phyloP scores from a whole-genome alignment of 2,888 invertebrate species.

The Machimus rusticus region DNA sequence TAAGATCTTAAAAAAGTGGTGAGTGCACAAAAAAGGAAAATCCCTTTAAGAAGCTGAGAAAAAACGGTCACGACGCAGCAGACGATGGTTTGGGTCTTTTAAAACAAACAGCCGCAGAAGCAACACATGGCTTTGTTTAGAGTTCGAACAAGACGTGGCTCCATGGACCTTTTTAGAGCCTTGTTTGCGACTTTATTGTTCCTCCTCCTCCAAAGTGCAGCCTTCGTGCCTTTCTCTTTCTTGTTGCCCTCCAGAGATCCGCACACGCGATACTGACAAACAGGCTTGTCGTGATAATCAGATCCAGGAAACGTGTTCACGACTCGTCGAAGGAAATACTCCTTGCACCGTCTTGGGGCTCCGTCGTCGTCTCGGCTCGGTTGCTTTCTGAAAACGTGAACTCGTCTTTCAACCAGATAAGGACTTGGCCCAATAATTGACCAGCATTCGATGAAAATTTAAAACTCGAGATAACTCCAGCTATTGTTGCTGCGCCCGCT shows the following conservation, averaged over 20 bases:
- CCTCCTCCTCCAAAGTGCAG: constrained; percentile 1
- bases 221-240: constrained; percentile 13
- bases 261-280: constrained; percentile 18
- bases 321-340: constrained; percentile 10
- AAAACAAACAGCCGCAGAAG: constrained; percentile 34
- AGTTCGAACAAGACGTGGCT: constrained; percentile 18
- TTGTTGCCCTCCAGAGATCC: constrained; percentile 1
- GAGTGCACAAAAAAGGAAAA: constrained; percentile 30
- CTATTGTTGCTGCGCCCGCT: not conserved
- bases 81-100: constrained; percentile 25
- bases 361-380: not conserved
- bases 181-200: constrained; percentile 38
- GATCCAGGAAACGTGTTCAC: constrained; percentile 40
- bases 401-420: constrained; percentile 6
- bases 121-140: constrained; percentile 36
- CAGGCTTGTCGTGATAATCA: constrained; percentile 37
- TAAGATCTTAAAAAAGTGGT: not conserved
- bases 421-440: constrained; percentile 33
- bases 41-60: constrained; percentile 27
- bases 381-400: constrained; percentile 6
- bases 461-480: constrained; percentile 8
- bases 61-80: constrained; percentile 26
- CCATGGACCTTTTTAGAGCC: constrained; percentile 29
- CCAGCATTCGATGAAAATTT: constrained; percentile 23
- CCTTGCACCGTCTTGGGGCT: not conserved